These are phyloP conservation scores for Tapirus terrestris DNA, from an alignment of 2,113 vertebrate genomes.

Conservation along the genomic window DNA sequence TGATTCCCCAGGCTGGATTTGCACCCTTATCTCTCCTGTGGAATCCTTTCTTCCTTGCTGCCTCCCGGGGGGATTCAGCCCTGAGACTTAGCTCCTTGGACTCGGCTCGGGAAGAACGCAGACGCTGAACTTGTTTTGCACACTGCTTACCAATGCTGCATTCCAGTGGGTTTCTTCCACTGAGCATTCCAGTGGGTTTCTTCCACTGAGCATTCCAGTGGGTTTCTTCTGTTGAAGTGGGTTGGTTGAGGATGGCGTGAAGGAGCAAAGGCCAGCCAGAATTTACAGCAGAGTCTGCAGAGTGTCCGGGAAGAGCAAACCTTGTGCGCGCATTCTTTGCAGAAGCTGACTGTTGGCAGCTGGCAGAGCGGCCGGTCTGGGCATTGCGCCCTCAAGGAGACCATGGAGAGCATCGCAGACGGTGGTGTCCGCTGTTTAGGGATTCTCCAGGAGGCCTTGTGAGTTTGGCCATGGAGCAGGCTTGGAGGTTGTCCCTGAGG, in stretches of 20 bases:
- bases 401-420: neutral
- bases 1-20: fast-evolving
- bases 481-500: no score
- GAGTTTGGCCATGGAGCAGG: neutral
- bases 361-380: neutral
- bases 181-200: neutral
- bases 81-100: neutral
- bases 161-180: neutral
- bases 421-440: neutral
- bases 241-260: no score
- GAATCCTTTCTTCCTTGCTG: no score
- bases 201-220: neutral
- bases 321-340: neutral
- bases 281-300: neutral
- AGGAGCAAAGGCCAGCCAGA: neutral
- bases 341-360: neutral
- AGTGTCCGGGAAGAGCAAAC: neutral
- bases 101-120: neutral
- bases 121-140: neutral
- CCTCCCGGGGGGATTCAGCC: no score
- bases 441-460: neutral
- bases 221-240: neutral
- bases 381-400: neutral
- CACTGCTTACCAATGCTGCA: neutral
- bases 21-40: neutral